Evolutionary conservation across 2,797 vertebrate species (phyloP).

Genomic region (Buceros bicornis): DNA sequence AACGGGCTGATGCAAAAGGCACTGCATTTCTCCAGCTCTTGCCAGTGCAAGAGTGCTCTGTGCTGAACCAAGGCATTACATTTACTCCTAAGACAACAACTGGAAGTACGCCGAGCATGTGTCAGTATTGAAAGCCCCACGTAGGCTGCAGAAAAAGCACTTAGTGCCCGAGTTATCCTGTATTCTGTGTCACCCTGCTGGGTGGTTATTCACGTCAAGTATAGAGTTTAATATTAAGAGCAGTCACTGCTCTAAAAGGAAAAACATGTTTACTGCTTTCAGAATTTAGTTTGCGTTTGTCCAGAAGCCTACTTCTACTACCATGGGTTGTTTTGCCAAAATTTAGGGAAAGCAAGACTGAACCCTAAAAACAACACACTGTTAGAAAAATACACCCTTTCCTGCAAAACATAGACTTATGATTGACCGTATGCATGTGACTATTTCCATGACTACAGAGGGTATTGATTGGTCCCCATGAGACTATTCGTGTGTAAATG

Average conservation of each 20-base stretch:
- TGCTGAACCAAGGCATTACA: background rate
- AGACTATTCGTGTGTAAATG: background rate
- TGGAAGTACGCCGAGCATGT: background rate
- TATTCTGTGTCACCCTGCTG: conserved; percentile 11
- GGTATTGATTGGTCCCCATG: conserved; percentile 34
- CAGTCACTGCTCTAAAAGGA: background rate
- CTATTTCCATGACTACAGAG: conserved; percentile 32
- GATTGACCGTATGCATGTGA: background rate
- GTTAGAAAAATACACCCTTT: background rate
- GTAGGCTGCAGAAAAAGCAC: conserved; percentile 25
- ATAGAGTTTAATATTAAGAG: conserved; percentile 19
- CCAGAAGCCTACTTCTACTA: background rate
- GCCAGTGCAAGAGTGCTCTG: background rate
- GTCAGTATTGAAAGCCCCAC: background rate
- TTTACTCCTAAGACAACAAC: conserved; percentile 3
- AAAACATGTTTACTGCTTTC: conserved; percentile 6
- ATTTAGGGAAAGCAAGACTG: background rate
- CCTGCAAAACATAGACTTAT: background rate
- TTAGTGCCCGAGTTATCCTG: conserved; percentile 5
- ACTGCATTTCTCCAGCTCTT: background rate
- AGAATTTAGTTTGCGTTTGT: conserved; percentile 7
- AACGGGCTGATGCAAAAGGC: background rate
- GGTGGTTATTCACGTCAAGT: conserved; percentile 26
- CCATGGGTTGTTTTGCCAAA: background rate
- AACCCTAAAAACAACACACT: background rate